Evolutionary conservation across 1,140 invertebrate species (phyloP).

Genomic region (Scaptodrosophila lebanonensis): DNA sequence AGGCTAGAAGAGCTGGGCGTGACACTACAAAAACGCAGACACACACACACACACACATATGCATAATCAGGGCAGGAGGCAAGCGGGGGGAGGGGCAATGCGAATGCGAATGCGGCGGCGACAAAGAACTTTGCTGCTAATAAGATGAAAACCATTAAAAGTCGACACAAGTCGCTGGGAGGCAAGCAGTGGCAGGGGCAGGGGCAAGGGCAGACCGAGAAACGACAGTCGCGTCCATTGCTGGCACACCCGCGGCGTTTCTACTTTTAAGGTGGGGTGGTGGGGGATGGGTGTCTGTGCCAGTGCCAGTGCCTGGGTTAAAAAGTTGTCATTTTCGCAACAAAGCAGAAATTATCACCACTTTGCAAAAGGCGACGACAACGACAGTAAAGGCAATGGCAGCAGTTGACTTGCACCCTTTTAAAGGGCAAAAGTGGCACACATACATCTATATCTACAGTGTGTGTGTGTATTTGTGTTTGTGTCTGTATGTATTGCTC

Average conservation of each 20-base stretch:
- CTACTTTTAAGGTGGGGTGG: too few species aligned
- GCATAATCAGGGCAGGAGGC: constrained; percentile 1
- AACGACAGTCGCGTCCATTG: constrained; percentile 44
- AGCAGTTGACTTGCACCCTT: constrained; percentile 31
- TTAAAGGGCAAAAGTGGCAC: constrained; percentile 26
- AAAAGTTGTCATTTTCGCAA: constrained; percentile 73
- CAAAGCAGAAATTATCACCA: constrained; percentile 75
- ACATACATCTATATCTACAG: too few species aligned
- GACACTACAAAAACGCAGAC: background rate
- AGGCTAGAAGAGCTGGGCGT: too few species aligned
- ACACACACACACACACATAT: constrained; percentile 1
- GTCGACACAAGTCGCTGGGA: constrained; percentile 52
- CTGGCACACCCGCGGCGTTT: constrained; percentile 38
- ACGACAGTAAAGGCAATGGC: constrained; percentile 18
- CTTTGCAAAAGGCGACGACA: constrained; percentile 67
- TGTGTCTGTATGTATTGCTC: background rate
- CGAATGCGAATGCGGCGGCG: constrained; percentile 31
- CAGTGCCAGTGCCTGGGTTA: constrained; percentile 41
- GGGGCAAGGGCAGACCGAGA: too few species aligned
- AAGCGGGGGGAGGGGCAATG: constrained; percentile 9
- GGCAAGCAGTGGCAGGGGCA: too few species aligned
- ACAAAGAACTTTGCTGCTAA: constrained; percentile 75
- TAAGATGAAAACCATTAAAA: constrained; percentile 74
- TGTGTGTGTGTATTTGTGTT: background rate
- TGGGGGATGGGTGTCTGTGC: too few species aligned